These are phyloP conservation scores for Kuschelorhynchus macadamiae DNA, from an alignment of 2,888 invertebrate species.

Conservation along the genomic window DNA sequence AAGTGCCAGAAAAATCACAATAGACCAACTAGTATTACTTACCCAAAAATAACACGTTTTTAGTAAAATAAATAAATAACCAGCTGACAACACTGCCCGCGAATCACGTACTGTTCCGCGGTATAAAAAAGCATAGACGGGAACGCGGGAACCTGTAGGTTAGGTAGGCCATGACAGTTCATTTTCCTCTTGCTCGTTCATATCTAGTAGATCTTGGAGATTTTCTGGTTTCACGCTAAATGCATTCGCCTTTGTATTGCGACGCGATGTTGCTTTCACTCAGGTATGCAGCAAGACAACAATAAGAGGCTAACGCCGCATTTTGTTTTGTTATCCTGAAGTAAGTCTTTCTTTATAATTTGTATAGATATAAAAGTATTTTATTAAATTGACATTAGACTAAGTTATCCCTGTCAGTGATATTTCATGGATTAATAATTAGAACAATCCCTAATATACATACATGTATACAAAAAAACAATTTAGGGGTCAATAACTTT, in stretches of 20 bases:
- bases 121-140: slow-evolving; percentile 30
- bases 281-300: slow-evolving; percentile 36
- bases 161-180: slow-evolving; percentile 45
- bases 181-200: slow-evolving; percentile 34
- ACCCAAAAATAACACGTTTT: no score
- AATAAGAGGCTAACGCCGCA: slow-evolving; percentile 12
- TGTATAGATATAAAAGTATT: no score
- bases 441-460: no score
- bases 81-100: no score
- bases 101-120: slow-evolving; percentile 22
- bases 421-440: no score
- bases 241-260: slow-evolving; percentile 46
- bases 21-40: no score
- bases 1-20: no score
- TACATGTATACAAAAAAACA: no score
- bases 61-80: no score
- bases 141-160: slow-evolving; percentile 36
- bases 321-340: slow-evolving; percentile 19
- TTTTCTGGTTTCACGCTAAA: slow-evolving; percentile 49
- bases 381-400: no score
- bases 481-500: no score
- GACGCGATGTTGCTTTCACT: slow-evolving; percentile 28
- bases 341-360: slow-evolving; percentile 4
- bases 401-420: no score
- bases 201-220: slow-evolving; percentile 46